Conservation (phyloP, 2,888 invertebrate genomes). For the Ichneumon xanthorius region DNA sequence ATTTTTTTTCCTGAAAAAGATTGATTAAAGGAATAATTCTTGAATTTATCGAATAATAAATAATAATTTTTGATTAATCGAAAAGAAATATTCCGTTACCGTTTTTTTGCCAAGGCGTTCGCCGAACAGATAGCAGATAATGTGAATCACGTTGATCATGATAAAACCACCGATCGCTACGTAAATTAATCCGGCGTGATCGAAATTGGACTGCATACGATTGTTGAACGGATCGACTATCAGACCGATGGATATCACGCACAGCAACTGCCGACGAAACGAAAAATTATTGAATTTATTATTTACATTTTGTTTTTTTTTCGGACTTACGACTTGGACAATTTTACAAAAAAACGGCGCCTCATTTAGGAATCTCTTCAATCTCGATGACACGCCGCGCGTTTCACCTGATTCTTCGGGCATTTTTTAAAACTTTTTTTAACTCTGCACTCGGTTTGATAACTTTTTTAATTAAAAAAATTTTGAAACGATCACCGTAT, state of each 20-base stretch:
- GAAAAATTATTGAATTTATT: slow-evolving; percentile 10
- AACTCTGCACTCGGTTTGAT: too few species aligned
- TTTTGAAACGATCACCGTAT: background rate
- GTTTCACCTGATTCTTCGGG: slow-evolving; percentile 70
- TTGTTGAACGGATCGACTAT: slow-evolving; percentile 88
- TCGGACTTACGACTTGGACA: slow-evolving; percentile 87
- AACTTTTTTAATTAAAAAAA: background rate
- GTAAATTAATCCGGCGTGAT: slow-evolving; percentile 88
- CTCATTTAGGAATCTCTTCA: slow-evolving; percentile 73
- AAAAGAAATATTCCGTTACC: slow-evolving; percentile 70
- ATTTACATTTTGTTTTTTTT: background rate
- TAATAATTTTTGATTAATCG: background rate
- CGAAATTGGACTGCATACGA: slow-evolving; percentile 83
- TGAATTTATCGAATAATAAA: too few species aligned
- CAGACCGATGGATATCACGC: slow-evolving; percentile 88
- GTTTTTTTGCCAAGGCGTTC: slow-evolving; percentile 88
- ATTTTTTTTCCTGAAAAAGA: too few species aligned
- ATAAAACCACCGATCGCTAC: slow-evolving; percentile 89
- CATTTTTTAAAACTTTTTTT: slow-evolving; percentile 65
- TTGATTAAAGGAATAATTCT: background rate
- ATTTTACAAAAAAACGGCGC: slow-evolving; percentile 85
- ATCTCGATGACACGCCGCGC: slow-evolving; percentile 67
- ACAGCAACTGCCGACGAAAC: slow-evolving; percentile 85
- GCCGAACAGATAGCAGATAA: slow-evolving; percentile 87
- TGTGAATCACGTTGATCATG: slow-evolving; percentile 88